phyloP scores from a whole-genome alignment of 2,888 invertebrate genomes.

The Melikaiella ostensackeni region DNA sequence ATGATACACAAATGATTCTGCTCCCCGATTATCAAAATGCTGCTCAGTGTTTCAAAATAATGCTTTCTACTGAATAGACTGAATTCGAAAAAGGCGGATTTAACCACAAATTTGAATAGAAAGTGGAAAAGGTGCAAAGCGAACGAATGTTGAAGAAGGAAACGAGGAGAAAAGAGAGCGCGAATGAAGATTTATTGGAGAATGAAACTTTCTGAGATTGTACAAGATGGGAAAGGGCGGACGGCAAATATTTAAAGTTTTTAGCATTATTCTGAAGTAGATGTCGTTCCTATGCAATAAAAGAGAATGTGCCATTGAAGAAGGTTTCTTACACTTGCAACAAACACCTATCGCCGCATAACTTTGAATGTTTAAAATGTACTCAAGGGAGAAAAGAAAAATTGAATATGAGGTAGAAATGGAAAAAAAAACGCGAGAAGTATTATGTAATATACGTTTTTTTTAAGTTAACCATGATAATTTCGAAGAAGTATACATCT shows the following conservation, averaged over 20 bases:
- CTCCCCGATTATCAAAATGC: neutral
- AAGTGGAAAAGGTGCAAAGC: constrained; percentile 22
- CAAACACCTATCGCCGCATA: constrained; percentile 26
- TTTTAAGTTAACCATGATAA: neutral
- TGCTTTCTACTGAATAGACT: neutral
- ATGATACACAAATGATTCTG: neutral
- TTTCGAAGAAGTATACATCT: no score
- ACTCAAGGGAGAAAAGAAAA: constrained; percentile 4
- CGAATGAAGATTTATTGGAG: constrained; percentile 31
- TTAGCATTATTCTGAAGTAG: constrained; percentile 23
- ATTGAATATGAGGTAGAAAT: neutral
- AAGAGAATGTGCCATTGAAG: constrained; percentile 20
- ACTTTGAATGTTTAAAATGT: constrained; percentile 23
- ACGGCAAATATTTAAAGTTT: constrained; percentile 36
- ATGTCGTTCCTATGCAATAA: constrained; percentile 27
- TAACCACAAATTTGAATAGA: constrained; percentile 17
- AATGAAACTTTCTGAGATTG: constrained; percentile 36
- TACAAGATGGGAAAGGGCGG: constrained; percentile 34
- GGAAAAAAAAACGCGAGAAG: neutral
- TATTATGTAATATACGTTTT: no score
- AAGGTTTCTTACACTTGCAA: constrained; percentile 29
- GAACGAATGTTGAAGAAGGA: constrained; percentile 8
- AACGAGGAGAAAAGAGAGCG: constrained; percentile 7
- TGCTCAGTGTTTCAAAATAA: neutral
- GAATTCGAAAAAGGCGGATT: constrained; percentile 11